phyloP scores from a whole-genome alignment of 2,888 invertebrate species.

The Fabriciana adippe region DNA sequence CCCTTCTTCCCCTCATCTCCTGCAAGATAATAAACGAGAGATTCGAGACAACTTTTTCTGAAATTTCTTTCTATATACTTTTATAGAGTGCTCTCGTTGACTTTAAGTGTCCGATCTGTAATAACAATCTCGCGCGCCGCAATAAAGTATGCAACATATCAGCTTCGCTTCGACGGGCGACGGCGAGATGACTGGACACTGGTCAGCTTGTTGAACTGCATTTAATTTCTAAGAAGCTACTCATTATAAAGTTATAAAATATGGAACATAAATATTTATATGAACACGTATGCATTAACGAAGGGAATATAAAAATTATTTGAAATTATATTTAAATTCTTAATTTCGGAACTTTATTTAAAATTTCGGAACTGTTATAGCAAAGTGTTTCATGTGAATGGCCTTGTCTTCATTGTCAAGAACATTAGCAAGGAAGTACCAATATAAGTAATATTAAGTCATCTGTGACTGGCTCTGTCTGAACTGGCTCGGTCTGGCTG shows the following conservation, averaged over 20 bases:
- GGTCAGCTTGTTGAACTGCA: no score
- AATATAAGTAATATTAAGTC: no score
- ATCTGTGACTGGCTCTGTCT: no score
- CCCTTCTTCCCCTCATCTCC: conserved; percentile 1
- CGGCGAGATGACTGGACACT: no score
- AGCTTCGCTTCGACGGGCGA: background rate
- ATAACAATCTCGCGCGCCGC: background rate
- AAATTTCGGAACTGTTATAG: no score
- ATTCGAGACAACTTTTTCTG: conserved; percentile 20
- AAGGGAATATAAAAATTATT: background rate
- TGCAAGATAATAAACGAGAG: conserved; percentile 26
- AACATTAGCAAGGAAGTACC: no score
- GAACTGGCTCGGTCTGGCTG: no score
- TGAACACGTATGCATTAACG: background rate
- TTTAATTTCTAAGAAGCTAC: background rate
- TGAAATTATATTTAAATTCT: no score
- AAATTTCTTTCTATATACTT: conserved; percentile 20
- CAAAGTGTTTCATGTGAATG: no score
- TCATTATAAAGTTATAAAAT: background rate
- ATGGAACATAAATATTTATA: background rate
- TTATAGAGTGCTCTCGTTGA: conserved; percentile 1
- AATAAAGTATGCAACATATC: conserved; percentile 9
- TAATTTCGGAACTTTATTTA: no score
- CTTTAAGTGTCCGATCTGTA: background rate
- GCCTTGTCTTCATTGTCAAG: no score